Evolutionary conservation across 30 jellyfish, hydroid and myxozoan species (phyloP).

Genomic region (Aurelia aurita complex sp. Pacific): DNA sequence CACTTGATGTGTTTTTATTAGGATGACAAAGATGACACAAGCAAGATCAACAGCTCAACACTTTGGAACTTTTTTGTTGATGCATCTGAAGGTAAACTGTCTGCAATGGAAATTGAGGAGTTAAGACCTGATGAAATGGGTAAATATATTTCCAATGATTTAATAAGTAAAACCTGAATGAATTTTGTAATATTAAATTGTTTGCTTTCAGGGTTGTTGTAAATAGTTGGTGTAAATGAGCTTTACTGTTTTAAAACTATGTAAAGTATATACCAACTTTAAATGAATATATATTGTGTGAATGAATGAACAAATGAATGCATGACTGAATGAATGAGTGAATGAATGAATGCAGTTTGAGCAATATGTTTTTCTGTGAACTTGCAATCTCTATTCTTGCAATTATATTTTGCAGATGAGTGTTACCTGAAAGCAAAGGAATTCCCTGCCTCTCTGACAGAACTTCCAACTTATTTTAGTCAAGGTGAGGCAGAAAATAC

Average conservation of each 20-base stretch:
- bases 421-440: slow-evolving; percentile 23
- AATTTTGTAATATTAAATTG: no score
- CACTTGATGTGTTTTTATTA: not conserved
- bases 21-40: not conserved
- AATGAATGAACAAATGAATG: no score
- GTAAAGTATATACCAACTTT: no score
- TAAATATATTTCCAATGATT: not conserved
- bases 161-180: no score
- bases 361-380: no score
- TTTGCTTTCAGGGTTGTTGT: no score
- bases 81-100: slow-evolving; percentile 56
- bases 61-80: slow-evolving; percentile 66
- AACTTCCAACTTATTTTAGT: slow-evolving; percentile 29
- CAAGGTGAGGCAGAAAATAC: slow-evolving; percentile 19
- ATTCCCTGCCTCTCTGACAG: slow-evolving; percentile 22
- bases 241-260: no score
- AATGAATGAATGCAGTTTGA: no score
- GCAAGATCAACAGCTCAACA: slow-evolving; percentile 21
- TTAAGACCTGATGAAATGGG: slow-evolving; percentile 46
- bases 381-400: no score
- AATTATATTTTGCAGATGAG: slow-evolving; percentile 17
- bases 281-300: no score
- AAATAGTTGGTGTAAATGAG: no score
- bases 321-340: no score
- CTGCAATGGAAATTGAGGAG: slow-evolving; percentile 77